These are phyloP conservation scores for Onychostoma macrolepis DNA, from an alignment of 2,113 vertebrate genomes.

Conservation along the genomic window DNA sequence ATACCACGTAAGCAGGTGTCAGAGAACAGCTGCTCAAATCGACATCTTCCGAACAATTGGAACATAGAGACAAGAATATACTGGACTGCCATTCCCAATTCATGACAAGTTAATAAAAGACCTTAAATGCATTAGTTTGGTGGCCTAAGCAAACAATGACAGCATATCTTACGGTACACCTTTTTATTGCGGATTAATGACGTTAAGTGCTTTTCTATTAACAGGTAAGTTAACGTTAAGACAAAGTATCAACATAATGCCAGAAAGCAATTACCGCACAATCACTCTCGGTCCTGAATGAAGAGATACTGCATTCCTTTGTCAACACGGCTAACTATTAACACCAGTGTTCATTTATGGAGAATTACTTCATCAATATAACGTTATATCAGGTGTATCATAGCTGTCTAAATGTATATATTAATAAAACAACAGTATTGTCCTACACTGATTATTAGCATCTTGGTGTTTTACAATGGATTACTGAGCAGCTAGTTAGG, in stretches of 20 bases:
- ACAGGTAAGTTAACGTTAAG: not conserved
- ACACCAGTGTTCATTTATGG: not conserved
- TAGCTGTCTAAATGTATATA: not conserved
- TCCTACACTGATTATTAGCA: not conserved
- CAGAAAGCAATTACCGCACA: not conserved
- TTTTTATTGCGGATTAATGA: not conserved
- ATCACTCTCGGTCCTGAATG: not conserved
- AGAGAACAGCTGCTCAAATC: conserved; percentile 15
- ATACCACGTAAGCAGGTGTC: conserved; percentile 17
- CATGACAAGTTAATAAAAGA: not conserved
- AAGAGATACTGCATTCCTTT: not conserved
- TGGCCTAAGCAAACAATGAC: conserved; percentile 20
- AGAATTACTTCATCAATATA: not conserved
- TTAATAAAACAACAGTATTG: not conserved
- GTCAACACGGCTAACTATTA: not conserved
- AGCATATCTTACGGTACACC: not conserved
- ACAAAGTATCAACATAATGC: not conserved
- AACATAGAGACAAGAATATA: not conserved
- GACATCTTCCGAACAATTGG: not conserved
- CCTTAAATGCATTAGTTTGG: not conserved
- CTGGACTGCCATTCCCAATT: not conserved
- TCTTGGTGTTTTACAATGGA: not conserved
- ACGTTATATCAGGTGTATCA: not conserved
- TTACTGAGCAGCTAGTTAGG: conserved; percentile 21
- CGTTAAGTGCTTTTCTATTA: not conserved